A percentile compares a stretch with the other conserved stretches of the same genome.
Evolutionary conservation across 2,113 vertebrate species (phyloP).

Genomic region (Nansenia antarctica): DNA sequence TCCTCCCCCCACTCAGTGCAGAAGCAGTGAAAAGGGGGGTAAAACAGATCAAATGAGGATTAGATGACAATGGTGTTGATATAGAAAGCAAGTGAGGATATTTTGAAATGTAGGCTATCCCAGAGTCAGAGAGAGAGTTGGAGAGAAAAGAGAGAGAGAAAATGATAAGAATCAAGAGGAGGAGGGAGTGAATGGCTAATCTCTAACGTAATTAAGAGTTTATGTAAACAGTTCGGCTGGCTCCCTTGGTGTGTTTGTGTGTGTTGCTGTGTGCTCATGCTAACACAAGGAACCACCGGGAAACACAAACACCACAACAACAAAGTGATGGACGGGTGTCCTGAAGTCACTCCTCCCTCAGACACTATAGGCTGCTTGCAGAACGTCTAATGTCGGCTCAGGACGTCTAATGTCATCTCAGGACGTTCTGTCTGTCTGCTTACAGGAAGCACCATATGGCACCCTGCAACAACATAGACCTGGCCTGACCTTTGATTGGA

Average conservation of each 20-base stretch:
- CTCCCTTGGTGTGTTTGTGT: constrained; percentile 46
- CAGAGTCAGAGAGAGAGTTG: constrained; percentile 1
- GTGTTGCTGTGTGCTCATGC: constrained; percentile 17
- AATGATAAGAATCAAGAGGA: constrained; percentile 13
- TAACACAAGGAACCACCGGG: not conserved
- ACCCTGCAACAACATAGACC: constrained; percentile 10
- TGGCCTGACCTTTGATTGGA: too few species aligned
- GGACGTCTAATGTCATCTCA: constrained; percentile 11
- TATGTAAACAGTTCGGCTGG: constrained; percentile 64
- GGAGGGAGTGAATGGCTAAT: constrained; percentile 62
- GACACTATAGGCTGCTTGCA: not conserved
- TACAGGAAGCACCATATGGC: constrained; percentile 17
- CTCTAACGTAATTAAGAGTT: constrained; percentile 73
- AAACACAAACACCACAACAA: not conserved
- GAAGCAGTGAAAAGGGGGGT: not conserved
- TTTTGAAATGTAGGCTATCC: not conserved
- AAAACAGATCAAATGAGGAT: constrained; percentile 15
- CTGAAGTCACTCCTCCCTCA: not conserved
- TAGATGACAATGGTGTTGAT: not conserved
- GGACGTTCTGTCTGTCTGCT: constrained; percentile 10
- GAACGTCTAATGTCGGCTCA: too few species aligned
- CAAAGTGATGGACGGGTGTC: too few species aligned
- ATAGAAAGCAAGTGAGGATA: constrained; percentile 33
- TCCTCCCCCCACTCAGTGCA: not conserved
- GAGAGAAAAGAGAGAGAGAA: not conserved